These are phyloP conservation scores for Helicorthomorpha holstii DNA, from an alignment of 1,140 invertebrate species.

Conservation along the genomic window DNA sequence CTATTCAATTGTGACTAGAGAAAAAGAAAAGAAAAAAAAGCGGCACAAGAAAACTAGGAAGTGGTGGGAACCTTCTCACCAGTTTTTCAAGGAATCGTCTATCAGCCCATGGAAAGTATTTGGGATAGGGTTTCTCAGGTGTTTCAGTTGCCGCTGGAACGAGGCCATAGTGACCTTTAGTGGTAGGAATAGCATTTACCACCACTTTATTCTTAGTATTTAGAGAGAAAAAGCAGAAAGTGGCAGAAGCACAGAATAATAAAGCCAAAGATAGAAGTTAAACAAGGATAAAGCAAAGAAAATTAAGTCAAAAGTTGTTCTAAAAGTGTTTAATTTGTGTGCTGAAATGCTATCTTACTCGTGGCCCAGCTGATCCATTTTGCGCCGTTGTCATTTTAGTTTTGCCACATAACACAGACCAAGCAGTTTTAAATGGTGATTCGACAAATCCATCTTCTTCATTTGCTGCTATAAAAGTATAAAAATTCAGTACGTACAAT, in stretches of 20 bases:
- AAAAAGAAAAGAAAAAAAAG: too few relatives aligned
- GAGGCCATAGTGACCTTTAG: constrained; percentile 1
- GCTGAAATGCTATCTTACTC: too few relatives aligned
- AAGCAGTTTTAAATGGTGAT: background rate
- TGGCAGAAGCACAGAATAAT: background rate
- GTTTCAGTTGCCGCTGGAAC: background rate
- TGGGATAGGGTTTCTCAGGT: background rate
- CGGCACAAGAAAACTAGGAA: too few relatives aligned
- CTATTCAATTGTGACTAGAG: too few relatives aligned
- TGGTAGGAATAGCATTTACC: background rate
- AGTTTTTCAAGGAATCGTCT: background rate
- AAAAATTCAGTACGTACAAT: background rate
- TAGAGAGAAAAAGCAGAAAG: too few relatives aligned
- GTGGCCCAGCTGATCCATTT: too few relatives aligned
- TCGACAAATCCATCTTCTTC: background rate
- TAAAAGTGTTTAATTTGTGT: too few relatives aligned
- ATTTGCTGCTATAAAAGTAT: background rate
- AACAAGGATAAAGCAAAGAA: too few relatives aligned
- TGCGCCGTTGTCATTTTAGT: background rate
- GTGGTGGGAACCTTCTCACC: background rate
- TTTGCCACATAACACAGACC: background rate
- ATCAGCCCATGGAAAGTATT: background rate
- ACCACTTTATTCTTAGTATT: background rate
- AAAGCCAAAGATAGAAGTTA: background rate
- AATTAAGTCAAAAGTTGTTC: too few relatives aligned